Base-by-base conservation (phyloP, 1,140 invertebrate species). In the Drosophila auraria region DNA sequence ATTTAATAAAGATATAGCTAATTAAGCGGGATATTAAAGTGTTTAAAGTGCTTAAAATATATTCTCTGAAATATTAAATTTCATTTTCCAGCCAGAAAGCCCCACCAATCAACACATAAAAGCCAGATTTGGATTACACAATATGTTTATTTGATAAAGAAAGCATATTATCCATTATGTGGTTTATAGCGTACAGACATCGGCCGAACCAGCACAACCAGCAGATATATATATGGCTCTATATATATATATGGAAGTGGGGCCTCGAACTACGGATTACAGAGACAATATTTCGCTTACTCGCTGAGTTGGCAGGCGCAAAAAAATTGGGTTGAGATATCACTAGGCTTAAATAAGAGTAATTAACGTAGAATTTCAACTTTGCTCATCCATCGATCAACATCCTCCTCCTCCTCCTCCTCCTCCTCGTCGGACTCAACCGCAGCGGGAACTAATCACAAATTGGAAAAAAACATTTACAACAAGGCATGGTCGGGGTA, bases 111-210 rank as follows among this genome's bases (percentile, higher is more conserved):
- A 20, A 20, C 20, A 20, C 20, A 20, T 20, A 20, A 20, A 20
- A 20, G 20, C 20, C 20, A 20, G 20, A 20, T 20, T 20, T 57
- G 70, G 72, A 78, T 70, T 78, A 78, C 42, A 61, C 17, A 25
- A 78, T 78, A 70, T 78, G 51, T 78, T 78, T 77, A 78, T 78
- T 73, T 78, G 44, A 78, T 78, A 78, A 54, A 54, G 59, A 58
- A 76, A 76, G 73, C 73, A 76, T 65, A 76, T 72, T 73, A 73
- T 73, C 66, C 66, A 61, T 73, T 73, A 53, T 58, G 47, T 58
- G 47, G 45, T 60, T 53, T 60, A 73, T 42, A 73, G 69, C 44
- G 44, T 44, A 72, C 38, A 40, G 36, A 53, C 56, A 40, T 71
- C 20, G 40, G 49, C 5, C 33, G 50, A 53, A 27, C n/a, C 51